Base-by-base conservation (phyloP, 2,113 vertebrate genomes). In the Coptodon rendalli region DNA sequence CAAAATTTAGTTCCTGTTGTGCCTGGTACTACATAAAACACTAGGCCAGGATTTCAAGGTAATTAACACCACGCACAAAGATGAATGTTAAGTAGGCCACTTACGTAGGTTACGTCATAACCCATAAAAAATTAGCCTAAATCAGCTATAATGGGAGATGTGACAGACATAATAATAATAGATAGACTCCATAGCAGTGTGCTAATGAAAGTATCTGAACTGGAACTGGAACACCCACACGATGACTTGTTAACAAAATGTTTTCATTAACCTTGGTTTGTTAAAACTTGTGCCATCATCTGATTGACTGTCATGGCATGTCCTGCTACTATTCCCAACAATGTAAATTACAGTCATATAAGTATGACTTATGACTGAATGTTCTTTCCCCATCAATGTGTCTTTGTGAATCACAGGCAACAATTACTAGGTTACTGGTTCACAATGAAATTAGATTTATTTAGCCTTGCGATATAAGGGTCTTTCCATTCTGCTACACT, bases 361-460 rank as follows among this genome's bases (percentile, higher is more conserved):
- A 85, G 45, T 61, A 79, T 38, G 8, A 29, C 57, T 36, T 48
- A 71, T 38, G 6, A 29, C 52, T 4, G 59, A 63, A 54, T 86
- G 86, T 92, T 86, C 79, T 86, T 88, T 89, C 71, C 82, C 68
- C n/a, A 48, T 86, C 88, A 81, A 87, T 19, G 73, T 91, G 83
- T 88, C 86, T 17, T 6, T 73, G 43, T 91, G 81, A 93, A 89
- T 93, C 71, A 92, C 84, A 36, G 54, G 48, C 82, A 85, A 22
- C 82, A 92, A 80, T 83, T 86, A 81, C 80, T 82, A 61, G 86
- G 79, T 90, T 89, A 87, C 87, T 84, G 89, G 87, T 89, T 90
- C 87, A 68, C 84, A 82, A 82, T 36, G 82, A 86, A 79, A 84
- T 68, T 87, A 78, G 45, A 82, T 87, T 85, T 91, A 87, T 91